Evolutionary conservation across 2,888 invertebrate species (phyloP).

Genomic region (Hyppa rectilinea): DNA sequence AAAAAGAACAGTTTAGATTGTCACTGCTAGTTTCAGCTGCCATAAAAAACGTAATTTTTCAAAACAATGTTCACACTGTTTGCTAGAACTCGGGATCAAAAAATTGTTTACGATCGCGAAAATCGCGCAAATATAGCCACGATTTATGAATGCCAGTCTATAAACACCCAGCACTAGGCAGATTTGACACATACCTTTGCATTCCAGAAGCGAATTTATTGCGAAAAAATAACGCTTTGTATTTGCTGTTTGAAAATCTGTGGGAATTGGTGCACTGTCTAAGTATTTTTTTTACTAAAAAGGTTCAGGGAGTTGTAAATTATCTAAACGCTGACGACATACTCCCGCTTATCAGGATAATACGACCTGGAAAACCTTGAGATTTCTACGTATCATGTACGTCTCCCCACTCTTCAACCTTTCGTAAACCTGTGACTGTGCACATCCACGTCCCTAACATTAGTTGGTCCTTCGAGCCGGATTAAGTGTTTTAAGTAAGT

Average conservation of each 20-base stretch:
- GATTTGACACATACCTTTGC: slow-evolving; percentile 59
- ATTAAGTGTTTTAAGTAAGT: no score
- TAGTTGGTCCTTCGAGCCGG: no score
- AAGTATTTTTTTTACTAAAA: slow-evolving; percentile 2
- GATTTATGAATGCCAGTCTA: slow-evolving; percentile 68
- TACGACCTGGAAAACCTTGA: no score
- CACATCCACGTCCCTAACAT: no score
- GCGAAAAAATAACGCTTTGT: slow-evolving; percentile 24
- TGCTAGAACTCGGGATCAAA: slow-evolving; percentile 64
- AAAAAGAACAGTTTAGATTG: not conserved
- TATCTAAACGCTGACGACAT: no score
- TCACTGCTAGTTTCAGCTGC: not conserved
- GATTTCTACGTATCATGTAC: no score
- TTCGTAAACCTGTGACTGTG: no score
- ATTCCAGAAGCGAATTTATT: slow-evolving; percentile 53
- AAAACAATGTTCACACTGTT: slow-evolving; percentile 12
- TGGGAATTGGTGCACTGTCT: slow-evolving; percentile 7
- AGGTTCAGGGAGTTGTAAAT: not conserved
- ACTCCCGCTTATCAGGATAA: no score
- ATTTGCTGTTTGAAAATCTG: slow-evolving; percentile 29
- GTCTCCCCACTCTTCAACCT: no score
- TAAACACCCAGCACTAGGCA: slow-evolving; percentile 61
- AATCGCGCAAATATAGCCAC: slow-evolving; percentile 62
- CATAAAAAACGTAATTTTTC: slow-evolving; percentile 32
- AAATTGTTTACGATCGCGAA: slow-evolving; percentile 63